These are phyloP conservation scores for Tragelaphus oryx DNA, from an alignment of 2,797 vertebrate genomes.

Conservation along the genomic window DNA sequence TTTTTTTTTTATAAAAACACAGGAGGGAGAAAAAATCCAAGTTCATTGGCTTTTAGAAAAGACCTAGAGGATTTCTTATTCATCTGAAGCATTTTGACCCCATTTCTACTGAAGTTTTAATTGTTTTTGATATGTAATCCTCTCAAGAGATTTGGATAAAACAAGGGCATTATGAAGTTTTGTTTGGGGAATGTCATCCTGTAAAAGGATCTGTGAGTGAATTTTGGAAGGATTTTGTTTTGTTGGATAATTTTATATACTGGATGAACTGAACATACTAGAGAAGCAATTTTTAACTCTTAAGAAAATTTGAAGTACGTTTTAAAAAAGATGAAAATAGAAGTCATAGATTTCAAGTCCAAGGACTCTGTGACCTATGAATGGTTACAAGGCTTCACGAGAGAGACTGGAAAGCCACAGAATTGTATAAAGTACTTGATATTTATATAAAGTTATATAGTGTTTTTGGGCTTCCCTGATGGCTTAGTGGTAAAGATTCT, in stretches of 20 bases:
- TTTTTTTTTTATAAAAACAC: neutral
- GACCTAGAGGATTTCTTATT: constrained; percentile 21
- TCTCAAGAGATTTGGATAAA: neutral
- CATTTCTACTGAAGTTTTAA: constrained; percentile 7
- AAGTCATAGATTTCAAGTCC: neutral
- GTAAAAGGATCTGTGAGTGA: neutral
- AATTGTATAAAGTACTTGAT: neutral
- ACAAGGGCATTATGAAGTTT: neutral
- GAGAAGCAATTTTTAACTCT: neutral
- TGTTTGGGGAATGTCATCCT: neutral
- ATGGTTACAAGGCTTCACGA: neutral
- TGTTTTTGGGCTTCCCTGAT: neutral
- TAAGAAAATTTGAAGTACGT: constrained; percentile 1
- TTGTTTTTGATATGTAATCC: neutral
- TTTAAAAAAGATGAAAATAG: neutral
- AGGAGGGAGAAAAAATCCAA: neutral
- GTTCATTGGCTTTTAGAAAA: constrained; percentile 33
- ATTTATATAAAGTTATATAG: neutral
- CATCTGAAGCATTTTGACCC: neutral
- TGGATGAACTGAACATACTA: neutral
- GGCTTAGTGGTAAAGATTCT: neutral
- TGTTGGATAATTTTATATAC: neutral
- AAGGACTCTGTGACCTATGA: neutral
- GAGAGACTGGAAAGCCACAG: neutral
- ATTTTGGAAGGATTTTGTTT: neutral